phyloP scores from a whole-genome alignment of 2,113 vertebrate genomes.

The Thryonomys swinderianus region DNA sequence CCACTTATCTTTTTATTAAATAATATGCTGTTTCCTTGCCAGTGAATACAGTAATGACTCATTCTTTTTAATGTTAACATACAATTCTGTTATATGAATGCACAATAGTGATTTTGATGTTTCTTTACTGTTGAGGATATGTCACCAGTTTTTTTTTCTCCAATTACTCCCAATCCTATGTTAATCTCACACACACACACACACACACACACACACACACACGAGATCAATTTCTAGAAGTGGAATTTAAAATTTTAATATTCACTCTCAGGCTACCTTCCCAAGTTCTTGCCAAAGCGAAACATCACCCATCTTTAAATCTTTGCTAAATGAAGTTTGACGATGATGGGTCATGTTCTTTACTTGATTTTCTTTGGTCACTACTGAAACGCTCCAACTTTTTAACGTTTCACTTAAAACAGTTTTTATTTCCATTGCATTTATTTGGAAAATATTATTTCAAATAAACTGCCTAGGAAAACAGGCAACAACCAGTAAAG shows the following conservation, averaged over 20 bases:
- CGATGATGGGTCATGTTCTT: neutral
- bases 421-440: neutral
- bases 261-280: neutral
- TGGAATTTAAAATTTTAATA: constrained; percentile 8
- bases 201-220: neutral
- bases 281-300: neutral
- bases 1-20: neutral
- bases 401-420: constrained; percentile 16
- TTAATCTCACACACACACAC: neutral
- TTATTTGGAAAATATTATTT: constrained; percentile 7
- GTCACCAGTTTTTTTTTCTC: neutral
- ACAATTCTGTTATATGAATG: neutral
- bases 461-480: constrained; percentile 13
- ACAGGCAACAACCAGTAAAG: neutral
- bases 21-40: neutral
- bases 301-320: neutral
- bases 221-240: constrained; percentile 20
- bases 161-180: neutral
- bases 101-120: neutral
- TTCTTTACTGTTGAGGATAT: neutral
- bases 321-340: constrained; percentile 7
- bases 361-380: constrained; percentile 44
- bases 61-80: neutral
- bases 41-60: neutral
- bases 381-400: neutral